Conservation (phyloP, 2,888 invertebrate species). For the Cancer borealis region DNA sequence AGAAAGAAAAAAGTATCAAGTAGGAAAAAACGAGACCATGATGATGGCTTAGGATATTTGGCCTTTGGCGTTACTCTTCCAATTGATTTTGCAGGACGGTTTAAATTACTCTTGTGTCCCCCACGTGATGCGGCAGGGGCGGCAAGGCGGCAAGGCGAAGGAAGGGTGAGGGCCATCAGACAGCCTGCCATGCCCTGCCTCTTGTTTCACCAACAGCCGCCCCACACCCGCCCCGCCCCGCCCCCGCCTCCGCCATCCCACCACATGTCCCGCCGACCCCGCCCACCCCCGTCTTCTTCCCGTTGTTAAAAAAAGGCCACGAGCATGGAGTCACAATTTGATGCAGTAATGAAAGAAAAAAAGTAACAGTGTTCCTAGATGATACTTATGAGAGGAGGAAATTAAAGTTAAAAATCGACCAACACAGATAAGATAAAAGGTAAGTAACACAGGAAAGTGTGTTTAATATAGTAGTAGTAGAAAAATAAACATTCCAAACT, state of each 20-base stretch:
- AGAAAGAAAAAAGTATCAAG: background rate
- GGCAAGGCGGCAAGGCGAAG: background rate
- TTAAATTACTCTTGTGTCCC: background rate
- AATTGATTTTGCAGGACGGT: background rate
- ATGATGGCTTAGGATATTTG: background rate
- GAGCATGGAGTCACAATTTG: background rate
- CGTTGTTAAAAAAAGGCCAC: conserved; percentile 13
- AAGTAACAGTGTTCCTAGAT: background rate
- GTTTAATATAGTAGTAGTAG: background rate
- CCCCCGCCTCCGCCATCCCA: no score
- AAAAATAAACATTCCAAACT: background rate
- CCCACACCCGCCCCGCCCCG: conserved; percentile 47
- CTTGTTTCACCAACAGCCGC: conserved; percentile 54
- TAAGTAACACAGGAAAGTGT: background rate
- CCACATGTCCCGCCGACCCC: conserved; percentile 33
- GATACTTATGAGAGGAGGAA: background rate
- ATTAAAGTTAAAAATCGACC: background rate
- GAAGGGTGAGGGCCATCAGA: conserved; percentile 24
- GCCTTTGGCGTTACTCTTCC: background rate
- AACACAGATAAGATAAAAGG: background rate
- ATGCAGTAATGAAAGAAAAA: background rate
- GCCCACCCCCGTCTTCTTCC: background rate
- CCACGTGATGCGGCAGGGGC: conserved; percentile 5
- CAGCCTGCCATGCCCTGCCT: background rate
- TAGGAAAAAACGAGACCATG: background rate